Evolutionary conservation across 1,140 invertebrate genomes (phyloP).

Genomic region (Nixonia krombeini): DNA sequence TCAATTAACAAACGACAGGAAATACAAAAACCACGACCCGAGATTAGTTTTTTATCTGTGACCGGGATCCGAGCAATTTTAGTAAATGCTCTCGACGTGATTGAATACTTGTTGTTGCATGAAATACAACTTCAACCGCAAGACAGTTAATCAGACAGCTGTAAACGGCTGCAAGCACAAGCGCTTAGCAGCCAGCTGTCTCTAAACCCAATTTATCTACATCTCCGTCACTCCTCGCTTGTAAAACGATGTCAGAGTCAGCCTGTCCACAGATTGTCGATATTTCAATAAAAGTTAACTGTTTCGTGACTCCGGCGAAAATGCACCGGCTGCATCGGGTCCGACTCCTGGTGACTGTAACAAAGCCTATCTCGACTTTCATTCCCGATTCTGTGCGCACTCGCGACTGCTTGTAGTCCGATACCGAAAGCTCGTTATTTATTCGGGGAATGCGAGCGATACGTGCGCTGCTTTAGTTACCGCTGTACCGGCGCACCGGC

Average conservation of each 20-base stretch:
- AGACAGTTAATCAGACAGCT: constrained; percentile 16
- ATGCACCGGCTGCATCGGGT: constrained; percentile 42
- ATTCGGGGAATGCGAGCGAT: constrained; percentile 46
- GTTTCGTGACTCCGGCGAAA: constrained; percentile 24
- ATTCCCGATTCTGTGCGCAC: constrained; percentile 38
- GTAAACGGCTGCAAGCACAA: constrained; percentile 23
- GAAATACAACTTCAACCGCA: background rate
- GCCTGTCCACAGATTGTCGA: constrained; percentile 23
- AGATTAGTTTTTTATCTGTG: too few species aligned
- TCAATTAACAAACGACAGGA: too few species aligned
- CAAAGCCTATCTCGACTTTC: constrained; percentile 41
- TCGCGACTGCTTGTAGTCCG: constrained; percentile 28
- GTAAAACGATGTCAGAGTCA: constrained; percentile 21
- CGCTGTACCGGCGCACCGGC: constrained; percentile 37
- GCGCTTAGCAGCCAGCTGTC: constrained; percentile 20
- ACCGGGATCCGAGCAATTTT: too few species aligned
- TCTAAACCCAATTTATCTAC: background rate
- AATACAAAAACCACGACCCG: too few species aligned
- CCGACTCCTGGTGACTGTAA: constrained; percentile 33
- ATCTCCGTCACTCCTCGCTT: background rate
- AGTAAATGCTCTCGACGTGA: background rate
- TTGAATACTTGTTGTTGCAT: background rate
- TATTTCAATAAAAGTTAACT: constrained; percentile 45
- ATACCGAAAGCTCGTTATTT: constrained; percentile 47
- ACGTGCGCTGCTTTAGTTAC: constrained; percentile 49